Evolutionary conservation across 2,113 vertebrate species (phyloP).

Genomic region (Caranx melampygus): DNA sequence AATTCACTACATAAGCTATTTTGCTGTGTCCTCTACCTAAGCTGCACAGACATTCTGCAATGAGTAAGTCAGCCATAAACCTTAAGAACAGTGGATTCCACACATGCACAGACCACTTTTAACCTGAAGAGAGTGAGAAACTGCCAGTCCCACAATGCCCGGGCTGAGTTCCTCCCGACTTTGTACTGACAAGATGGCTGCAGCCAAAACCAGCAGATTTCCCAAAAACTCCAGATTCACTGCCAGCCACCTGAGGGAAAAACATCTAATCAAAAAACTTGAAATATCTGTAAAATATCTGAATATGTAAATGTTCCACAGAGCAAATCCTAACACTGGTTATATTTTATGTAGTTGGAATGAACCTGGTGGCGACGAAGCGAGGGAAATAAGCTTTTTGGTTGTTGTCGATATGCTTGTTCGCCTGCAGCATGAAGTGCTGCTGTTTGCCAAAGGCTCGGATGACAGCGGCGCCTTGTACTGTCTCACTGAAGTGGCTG

Average conservation of each 20-base stretch:
- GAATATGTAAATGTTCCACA: background rate
- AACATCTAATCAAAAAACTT: background rate
- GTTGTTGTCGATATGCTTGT: conserved; percentile 83
- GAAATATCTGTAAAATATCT: background rate
- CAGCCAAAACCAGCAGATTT: conserved; percentile 84
- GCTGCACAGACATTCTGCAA: no score
- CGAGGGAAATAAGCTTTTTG: conserved; percentile 87
- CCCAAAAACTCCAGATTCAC: conserved; percentile 90
- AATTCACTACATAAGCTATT: no score
- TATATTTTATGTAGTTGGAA: background rate
- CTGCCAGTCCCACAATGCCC: conserved; percentile 88
- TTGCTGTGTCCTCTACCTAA: no score
- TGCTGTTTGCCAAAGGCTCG: conserved; percentile 85
- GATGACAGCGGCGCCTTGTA: conserved; percentile 86
- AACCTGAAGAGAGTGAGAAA: conserved; percentile 91
- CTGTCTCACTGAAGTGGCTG: conserved; percentile 88
- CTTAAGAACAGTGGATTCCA: background rate
- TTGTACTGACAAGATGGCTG: conserved; percentile 83
- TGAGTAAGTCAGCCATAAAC: no score
- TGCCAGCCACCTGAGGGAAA: conserved; percentile 87
- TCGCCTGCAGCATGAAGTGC: conserved; percentile 80
- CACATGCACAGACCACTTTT: background rate
- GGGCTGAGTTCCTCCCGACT: conserved; percentile 85
- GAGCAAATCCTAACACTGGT: background rate
- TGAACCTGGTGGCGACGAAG: conserved; percentile 82